Evolutionary conservation across 2,888 invertebrate genomes (phyloP).

Genomic region (Caenorhabditis becei): DNA sequence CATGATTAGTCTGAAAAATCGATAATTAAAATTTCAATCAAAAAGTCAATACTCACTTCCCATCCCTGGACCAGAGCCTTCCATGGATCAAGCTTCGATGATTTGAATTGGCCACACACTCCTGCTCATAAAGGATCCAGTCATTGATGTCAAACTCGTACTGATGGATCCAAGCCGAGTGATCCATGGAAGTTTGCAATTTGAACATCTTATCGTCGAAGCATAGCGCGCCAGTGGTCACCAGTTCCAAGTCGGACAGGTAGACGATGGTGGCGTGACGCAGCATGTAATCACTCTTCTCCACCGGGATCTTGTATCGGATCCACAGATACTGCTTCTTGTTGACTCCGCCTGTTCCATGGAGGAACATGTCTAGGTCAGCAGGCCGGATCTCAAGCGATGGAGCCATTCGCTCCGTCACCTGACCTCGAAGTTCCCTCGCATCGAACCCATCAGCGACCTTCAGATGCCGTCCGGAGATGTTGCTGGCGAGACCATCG

Average conservation of each 20-base stretch:
- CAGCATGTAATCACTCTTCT: slow-evolving; percentile 69
- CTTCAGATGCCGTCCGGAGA: slow-evolving; percentile 62
- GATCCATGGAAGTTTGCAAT: slow-evolving; percentile 72
- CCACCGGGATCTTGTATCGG: slow-evolving; percentile 72
- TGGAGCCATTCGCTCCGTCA: slow-evolving; percentile 70
- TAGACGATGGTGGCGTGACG: slow-evolving; percentile 74
- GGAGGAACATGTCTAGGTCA: slow-evolving; percentile 68
- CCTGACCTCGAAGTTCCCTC: slow-evolving; percentile 68
- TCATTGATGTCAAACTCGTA: slow-evolving; percentile 77
- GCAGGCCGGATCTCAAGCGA: slow-evolving; percentile 71
- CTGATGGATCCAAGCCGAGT: slow-evolving; percentile 74
- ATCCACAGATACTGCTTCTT: slow-evolving; percentile 74
- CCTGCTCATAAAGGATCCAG: slow-evolving; percentile 76
- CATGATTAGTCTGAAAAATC: slow-evolving; percentile 62
- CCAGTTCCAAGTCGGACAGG: slow-evolving; percentile 71
- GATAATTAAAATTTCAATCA: not conserved
- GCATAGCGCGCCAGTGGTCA: slow-evolving; percentile 68
- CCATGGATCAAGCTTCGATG: slow-evolving; percentile 74
- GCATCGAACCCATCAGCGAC: slow-evolving; percentile 66
- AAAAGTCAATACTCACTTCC: slow-evolving; percentile 39
- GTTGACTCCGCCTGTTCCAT: slow-evolving; percentile 70
- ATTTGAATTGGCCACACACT: slow-evolving; percentile 72
- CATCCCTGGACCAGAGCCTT: slow-evolving; percentile 65
- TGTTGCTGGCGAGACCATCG: slow-evolving; percentile 66
- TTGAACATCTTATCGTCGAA: slow-evolving; percentile 70